Conservation (phyloP, 1,140 invertebrate genomes). For the Pogonomyrmex californicus region DNA sequence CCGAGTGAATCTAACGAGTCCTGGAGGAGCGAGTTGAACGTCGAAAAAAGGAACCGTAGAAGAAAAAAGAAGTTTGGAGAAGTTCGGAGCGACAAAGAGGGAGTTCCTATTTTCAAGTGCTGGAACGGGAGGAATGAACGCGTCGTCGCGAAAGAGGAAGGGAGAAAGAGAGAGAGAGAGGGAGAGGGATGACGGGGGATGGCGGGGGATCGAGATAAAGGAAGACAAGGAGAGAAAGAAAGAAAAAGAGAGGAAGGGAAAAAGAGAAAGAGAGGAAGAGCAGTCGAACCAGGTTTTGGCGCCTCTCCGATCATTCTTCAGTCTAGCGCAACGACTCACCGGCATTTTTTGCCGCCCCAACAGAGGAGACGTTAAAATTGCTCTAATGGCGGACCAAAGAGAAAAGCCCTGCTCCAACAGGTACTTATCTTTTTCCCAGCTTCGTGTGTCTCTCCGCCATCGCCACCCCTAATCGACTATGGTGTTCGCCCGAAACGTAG, state of each 20-base stretch:
- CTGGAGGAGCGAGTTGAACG: slow-evolving; percentile 61
- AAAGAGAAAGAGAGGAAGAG: slow-evolving; percentile 60
- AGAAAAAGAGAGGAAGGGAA: slow-evolving; percentile 62
- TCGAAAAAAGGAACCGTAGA: slow-evolving; percentile 39
- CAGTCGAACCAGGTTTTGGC: slow-evolving; percentile 75
- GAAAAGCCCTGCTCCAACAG: slow-evolving; percentile 77
- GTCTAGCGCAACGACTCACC: slow-evolving; percentile 84
- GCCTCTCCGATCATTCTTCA: slow-evolving; percentile 86
- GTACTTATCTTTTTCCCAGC: slow-evolving; percentile 80
- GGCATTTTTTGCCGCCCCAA: slow-evolving; percentile 81
- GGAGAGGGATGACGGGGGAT: slow-evolving; percentile 37
- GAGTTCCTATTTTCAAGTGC: slow-evolving; percentile 37
- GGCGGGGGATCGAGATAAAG: slow-evolving; percentile 35
- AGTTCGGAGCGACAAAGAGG: slow-evolving; percentile 9
- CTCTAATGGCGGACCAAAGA: slow-evolving; percentile 82
- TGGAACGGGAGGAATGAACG: slow-evolving; percentile 35
- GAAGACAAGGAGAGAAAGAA: slow-evolving; percentile 48
- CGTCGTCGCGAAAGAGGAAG: slow-evolving; percentile 44
- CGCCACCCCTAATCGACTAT: slow-evolving; percentile 35
- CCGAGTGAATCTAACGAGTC: slow-evolving; percentile 80
- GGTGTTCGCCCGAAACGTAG: background rate
- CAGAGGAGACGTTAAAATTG: slow-evolving; percentile 83
- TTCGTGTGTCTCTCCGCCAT: slow-evolving; percentile 50
- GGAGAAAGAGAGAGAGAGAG: slow-evolving; percentile 54
- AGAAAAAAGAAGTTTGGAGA: slow-evolving; percentile 34